A percentile compares a stretch with the other conserved stretches of the same genome.
phyloP scores from a whole-genome alignment of 1,140 invertebrate genomes.

The Whitmania pigra region DNA sequence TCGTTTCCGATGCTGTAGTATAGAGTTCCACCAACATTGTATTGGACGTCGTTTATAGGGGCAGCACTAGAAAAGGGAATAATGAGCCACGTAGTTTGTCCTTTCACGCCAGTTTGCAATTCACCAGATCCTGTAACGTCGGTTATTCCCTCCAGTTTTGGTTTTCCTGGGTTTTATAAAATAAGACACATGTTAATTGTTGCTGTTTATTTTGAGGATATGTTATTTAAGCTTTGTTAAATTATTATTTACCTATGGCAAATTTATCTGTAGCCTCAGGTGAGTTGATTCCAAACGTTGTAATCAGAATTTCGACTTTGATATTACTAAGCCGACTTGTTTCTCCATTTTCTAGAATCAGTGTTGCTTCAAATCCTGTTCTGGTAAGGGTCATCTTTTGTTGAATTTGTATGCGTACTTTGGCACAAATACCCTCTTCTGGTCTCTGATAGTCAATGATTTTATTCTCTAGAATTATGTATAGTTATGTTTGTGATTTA shows the following conservation, averaged over 20 bases:
- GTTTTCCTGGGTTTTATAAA: conserved; percentile 17
- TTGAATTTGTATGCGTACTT: conserved; percentile 28
- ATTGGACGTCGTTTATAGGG: conserved; percentile 23
- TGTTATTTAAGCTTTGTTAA: no score
- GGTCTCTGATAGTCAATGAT: background rate
- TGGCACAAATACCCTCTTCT: conserved; percentile 28
- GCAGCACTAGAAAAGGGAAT: conserved; percentile 28
- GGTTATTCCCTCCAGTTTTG: conserved; percentile 24
- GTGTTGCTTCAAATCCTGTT: conserved; percentile 27
- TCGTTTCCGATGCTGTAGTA: conserved; percentile 20
- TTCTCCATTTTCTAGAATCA: conserved; percentile 29
- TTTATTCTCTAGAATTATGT: background rate
- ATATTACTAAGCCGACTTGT: conserved; percentile 14
- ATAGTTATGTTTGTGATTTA: background rate
- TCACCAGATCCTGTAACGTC: conserved; percentile 26
- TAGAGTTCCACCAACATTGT: conserved; percentile 26
- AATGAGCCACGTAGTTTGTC: conserved; percentile 27
- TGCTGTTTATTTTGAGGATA: background rate
- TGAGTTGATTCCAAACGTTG: background rate
- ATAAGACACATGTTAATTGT: background rate
- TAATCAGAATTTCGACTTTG: conserved; percentile 19
- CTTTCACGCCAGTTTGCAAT: conserved; percentile 20
- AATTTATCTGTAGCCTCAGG: conserved; percentile 22
- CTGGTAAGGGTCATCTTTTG: conserved; percentile 28
- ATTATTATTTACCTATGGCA: conserved; percentile 29